Evolutionary conservation across 2,113 vertebrate genomes (phyloP).

Genomic region (Bubo bubo): DNA sequence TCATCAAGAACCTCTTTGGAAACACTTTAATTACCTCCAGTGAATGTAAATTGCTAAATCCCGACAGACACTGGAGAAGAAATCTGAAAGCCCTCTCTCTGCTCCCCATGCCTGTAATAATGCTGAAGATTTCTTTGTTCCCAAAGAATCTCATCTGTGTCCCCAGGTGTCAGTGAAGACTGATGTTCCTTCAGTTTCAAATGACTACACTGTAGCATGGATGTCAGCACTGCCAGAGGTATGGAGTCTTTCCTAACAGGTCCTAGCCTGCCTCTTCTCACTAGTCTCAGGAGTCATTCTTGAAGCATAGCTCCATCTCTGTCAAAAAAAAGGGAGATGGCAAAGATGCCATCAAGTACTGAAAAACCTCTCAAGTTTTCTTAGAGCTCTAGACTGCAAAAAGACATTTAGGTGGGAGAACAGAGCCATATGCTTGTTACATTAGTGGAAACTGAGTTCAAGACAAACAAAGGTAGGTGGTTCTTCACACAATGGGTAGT

Average conservation of each 20-base stretch:
- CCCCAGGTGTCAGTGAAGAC: slow-evolving; percentile 56
- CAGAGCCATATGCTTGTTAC: neutral
- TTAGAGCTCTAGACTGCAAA: slow-evolving; percentile 11
- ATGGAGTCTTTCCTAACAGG: neutral
- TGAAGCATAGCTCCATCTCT: neutral
- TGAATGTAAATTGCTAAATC: neutral
- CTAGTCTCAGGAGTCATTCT: neutral
- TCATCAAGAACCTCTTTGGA: neutral
- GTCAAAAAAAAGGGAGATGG: neutral
- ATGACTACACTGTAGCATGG: slow-evolving; percentile 38
- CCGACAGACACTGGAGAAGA: neutral
- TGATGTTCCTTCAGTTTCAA: slow-evolving; percentile 42
- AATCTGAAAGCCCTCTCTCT: neutral
- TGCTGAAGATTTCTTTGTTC: neutral
- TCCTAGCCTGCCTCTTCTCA: neutral
- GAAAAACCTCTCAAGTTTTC: neutral
- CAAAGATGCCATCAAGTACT: neutral
- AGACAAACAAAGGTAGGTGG: slow-evolving; percentile 44
- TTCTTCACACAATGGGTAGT: slow-evolving; percentile 28
- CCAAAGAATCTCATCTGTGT: neutral
- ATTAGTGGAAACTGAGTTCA: slow-evolving; percentile 22
- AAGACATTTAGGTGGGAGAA: neutral
- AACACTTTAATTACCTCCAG: neutral
- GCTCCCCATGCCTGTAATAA: neutral
- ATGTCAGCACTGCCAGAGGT: slow-evolving; percentile 54